Evolutionary conservation across 2,113 vertebrate genomes (phyloP), one percentile per base, ranked within the genome.

Genomic region (Hassar affinis): DNA sequence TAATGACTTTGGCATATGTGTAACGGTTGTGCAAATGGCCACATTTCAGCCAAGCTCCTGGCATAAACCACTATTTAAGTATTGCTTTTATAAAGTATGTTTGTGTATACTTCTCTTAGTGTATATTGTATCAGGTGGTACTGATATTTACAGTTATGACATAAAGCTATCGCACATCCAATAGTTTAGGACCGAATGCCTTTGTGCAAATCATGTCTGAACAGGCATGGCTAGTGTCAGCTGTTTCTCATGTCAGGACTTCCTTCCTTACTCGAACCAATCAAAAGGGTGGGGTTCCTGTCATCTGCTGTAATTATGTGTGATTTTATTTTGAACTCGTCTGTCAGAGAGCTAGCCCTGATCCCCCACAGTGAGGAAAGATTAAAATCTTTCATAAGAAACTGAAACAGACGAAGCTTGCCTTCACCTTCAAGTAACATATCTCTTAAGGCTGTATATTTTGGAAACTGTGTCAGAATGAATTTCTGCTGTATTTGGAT

Each of bases 261-360:
- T 85, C 56, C 57, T 82, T 85, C 54, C 74, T 74, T 84, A 75
- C 85, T 89, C 66, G 27, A 68, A 86, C 78, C 81, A 86, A 86
- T 91, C 77, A 88, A 74, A 81, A 86, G 90, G 85, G 84, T 88
- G 87, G 85, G 80, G 87, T 80, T 81, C 72, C 30, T 38, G 80
- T 87, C 72, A 11, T 86, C 84, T 88, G 74, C 76, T 66, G 45
- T 52, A 64, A 59, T 72, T 86, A 22, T 20, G 38, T 77, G 47
- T 38, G 66, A 71, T 78, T 61, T 75, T 88, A 68, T 83, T 47
- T 20, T 18, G 42, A 69, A 62, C 49, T 62, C 33, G 61, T 83
- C 35, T 66, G 42, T 83, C 45, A 64, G 42, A 35, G 45, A 49
- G 54, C 57, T 42, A n/a, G 18, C 35, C 18, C 30, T 52, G 56